phyloP scores from a whole-genome alignment of 2,888 invertebrate genomes.

The Campopleginae sp. region DNA sequence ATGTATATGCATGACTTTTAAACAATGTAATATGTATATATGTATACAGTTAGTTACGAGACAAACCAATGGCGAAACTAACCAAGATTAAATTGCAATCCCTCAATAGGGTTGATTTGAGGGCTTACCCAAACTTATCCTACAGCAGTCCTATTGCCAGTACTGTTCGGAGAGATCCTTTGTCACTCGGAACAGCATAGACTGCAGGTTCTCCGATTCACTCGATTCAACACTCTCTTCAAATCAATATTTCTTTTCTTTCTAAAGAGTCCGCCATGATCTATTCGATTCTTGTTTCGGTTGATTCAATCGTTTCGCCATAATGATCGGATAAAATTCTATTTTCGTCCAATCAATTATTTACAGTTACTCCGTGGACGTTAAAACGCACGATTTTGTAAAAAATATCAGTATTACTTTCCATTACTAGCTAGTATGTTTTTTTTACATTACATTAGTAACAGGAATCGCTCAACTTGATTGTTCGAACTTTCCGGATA shows the following conservation, averaged over 20 bases:
- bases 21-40: slow-evolving; percentile 4
- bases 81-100: slow-evolving; percentile 33
- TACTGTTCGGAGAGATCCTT: slow-evolving; percentile 7
- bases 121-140: slow-evolving; percentile 14
- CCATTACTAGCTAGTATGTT: not conserved
- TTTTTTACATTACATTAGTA: not conserved
- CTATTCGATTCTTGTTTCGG: not conserved
- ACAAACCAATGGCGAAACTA: slow-evolving; percentile 7
- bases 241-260: not conserved
- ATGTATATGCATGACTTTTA: not conserved
- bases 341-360: not conserved
- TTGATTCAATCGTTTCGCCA: not conserved
- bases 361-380: not conserved
- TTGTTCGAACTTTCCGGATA: not conserved
- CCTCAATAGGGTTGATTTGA: slow-evolving; percentile 38
- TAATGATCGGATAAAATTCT: not conserved
- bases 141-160: slow-evolving; percentile 2
- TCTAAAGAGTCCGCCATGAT: not conserved
- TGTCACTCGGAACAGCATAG: not conserved
- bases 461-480: not conserved
- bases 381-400: not conserved
- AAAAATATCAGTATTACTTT: not conserved
- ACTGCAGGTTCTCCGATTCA: slow-evolving; percentile 6
- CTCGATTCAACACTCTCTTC: not conserved
- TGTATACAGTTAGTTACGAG: slow-evolving; percentile 7